Percentiles rank a stretch among this genome's conserved stretches.
These are phyloP conservation scores for Hystrix cristata DNA, from an alignment of 2,113 vertebrate genomes.

Conservation along the genomic window DNA sequence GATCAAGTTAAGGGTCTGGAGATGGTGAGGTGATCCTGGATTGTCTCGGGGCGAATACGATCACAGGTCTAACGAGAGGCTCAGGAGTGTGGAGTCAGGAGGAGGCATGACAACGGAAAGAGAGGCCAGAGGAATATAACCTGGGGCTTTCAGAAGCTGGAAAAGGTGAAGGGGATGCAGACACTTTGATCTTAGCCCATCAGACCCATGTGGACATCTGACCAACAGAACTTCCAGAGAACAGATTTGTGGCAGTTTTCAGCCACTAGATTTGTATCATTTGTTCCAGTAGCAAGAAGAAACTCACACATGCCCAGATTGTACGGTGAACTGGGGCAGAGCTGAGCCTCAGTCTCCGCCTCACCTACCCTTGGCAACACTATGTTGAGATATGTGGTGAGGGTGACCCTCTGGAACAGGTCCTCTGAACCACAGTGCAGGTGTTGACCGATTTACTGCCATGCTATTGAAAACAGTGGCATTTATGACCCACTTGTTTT, in stretches of 20 bases:
- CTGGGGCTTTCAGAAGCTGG: neutral
- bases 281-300: neutral
- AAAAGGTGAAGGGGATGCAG: no score
- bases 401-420: neutral
- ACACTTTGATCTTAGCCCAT: neutral
- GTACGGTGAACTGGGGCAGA: neutral
- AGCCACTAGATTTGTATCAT: neutral
- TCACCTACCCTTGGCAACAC: fast-evolving
- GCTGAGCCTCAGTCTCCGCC: neutral
- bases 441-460: neutral
- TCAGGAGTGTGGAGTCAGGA: neutral
- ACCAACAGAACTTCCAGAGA: neutral
- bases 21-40: neutral
- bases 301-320: neutral
- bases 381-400: neutral
- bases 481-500: no score
- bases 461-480: neutral
- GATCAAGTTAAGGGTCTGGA: neutral
- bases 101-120: neutral
- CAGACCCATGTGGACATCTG: neutral
- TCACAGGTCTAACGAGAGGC: neutral
- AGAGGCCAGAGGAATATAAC: fast-evolving
- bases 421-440: neutral
- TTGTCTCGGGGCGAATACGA: no score
- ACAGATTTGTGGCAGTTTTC: no score